phyloP scores from a whole-genome alignment of 2,113 vertebrate species.

The Gallinago undulata region DNA sequence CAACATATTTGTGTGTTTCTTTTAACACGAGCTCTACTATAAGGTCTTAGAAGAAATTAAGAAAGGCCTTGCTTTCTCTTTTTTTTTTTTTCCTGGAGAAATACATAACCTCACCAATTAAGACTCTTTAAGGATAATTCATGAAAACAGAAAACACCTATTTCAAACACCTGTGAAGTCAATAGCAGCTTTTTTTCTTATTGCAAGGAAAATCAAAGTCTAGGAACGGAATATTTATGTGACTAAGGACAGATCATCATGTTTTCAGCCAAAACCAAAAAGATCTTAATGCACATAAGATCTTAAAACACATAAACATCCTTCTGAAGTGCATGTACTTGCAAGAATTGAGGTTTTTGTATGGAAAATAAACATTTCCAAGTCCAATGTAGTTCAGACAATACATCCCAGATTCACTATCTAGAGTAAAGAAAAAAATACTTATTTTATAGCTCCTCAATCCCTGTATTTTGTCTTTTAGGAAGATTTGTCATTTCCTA shows the following conservation, averaged over 20 bases:
- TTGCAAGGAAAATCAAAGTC: neutral
- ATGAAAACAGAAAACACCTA: neutral
- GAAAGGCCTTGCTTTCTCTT: fast-evolving
- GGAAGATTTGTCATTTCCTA: neutral
- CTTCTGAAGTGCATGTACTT: neutral
- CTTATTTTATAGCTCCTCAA: neutral
- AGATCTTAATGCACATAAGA: neutral
- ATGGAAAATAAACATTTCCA: neutral
- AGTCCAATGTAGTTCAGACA: neutral
- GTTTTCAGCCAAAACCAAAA: neutral
- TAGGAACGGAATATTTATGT: neutral
- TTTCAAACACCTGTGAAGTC: neutral
- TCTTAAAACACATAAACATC: neutral
- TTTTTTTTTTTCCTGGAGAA: neutral
- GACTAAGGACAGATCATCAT: neutral
- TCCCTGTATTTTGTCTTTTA: neutral
- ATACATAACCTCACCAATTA: neutral
- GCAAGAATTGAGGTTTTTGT: neutral
- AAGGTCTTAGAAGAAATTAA: neutral
- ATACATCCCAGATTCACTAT: neutral
- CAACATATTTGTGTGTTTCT: neutral
- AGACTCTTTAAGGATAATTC: neutral
- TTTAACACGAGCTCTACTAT: neutral
- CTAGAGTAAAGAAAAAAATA: neutral
- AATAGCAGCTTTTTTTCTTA: neutral